A percentile compares a stretch with the other conserved stretches of the same genome.
Conservation (phyloP, 2,113 vertebrate species). For the Phoenicopterus ruber region DNA sequence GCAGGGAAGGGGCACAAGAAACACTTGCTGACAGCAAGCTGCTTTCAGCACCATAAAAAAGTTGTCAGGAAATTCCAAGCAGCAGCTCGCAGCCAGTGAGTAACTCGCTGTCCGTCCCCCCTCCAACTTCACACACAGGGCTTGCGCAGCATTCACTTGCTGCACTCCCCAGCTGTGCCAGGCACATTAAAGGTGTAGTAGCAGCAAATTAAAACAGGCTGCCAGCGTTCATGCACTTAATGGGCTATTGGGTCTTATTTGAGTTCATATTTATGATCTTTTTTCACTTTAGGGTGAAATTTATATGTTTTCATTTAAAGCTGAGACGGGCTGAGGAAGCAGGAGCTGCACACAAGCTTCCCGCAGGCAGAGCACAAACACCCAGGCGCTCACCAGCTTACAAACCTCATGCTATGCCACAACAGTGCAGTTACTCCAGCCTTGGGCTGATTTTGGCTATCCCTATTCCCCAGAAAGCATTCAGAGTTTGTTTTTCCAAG, state of each 20-base stretch:
- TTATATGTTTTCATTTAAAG: background rate
- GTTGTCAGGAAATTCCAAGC: background rate
- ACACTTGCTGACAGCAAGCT: background rate
- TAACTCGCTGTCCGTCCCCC: background rate
- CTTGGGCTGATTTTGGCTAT: background rate
- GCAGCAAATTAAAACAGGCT: background rate
- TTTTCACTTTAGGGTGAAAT: background rate
- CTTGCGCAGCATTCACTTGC: background rate
- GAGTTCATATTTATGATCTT: background rate
- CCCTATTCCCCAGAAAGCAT: background rate
- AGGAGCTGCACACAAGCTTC: background rate
- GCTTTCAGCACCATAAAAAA: background rate
- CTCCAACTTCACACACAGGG: background rate
- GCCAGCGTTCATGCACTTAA: background rate
- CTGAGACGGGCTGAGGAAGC: background rate
- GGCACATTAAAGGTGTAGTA: background rate
- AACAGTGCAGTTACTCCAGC: background rate
- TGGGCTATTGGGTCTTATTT: background rate
- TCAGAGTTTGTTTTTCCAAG: background rate
- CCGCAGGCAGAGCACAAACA: background rate
- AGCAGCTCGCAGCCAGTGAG: background rate
- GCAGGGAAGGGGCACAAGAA: background rate
- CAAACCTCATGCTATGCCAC: fast-evolving
- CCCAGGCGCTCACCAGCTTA: background rate
- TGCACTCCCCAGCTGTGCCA: background rate